Percentiles rank a stretch among this genome's conserved stretches.
Conservation (phyloP, 2,888 invertebrate genomes). For the Zhuqinia jingwanae region DNA sequence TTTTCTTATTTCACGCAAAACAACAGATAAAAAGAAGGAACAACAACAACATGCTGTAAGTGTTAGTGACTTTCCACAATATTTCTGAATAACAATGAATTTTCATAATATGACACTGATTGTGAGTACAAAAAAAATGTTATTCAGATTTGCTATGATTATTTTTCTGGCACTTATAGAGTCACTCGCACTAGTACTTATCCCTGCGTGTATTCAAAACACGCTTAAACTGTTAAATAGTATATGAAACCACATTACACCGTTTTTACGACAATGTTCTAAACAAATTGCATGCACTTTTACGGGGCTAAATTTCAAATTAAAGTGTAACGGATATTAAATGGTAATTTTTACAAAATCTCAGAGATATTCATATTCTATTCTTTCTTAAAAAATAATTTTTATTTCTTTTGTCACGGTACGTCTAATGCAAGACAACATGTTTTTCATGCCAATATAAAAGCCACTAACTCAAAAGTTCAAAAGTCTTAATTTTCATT, state of each 20-base stretch:
- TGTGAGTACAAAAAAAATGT: background rate
- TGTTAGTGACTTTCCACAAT: background rate
- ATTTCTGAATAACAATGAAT: conserved; percentile 8
- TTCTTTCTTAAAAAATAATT: conserved; percentile 6
- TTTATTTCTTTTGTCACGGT: conserved; percentile 51
- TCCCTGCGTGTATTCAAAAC: conserved; percentile 29
- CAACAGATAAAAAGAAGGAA: background rate
- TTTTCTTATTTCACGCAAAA: conserved; percentile 18
- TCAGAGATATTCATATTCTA: background rate
- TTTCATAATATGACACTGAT: no score
- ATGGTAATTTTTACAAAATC: background rate
- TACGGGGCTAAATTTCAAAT: conserved; percentile 33
- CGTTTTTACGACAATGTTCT: conserved; percentile 1
- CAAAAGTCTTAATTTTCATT: conserved; percentile 59
- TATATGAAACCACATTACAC: conserved; percentile 45
- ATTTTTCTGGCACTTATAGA: background rate
- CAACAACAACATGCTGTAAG: no score
- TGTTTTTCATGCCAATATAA: conserved; percentile 27
- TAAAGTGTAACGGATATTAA: conserved; percentile 36
- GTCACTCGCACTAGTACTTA: background rate
- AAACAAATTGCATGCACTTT: conserved; percentile 20
- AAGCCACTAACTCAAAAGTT: conserved; percentile 52
- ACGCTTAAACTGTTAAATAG: conserved; percentile 24
- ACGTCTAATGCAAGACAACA: conserved; percentile 27
- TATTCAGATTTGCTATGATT: background rate